Evolutionary conservation across 1,140 invertebrate genomes (phyloP).

Genomic region (Tetragonula clypearis): DNA sequence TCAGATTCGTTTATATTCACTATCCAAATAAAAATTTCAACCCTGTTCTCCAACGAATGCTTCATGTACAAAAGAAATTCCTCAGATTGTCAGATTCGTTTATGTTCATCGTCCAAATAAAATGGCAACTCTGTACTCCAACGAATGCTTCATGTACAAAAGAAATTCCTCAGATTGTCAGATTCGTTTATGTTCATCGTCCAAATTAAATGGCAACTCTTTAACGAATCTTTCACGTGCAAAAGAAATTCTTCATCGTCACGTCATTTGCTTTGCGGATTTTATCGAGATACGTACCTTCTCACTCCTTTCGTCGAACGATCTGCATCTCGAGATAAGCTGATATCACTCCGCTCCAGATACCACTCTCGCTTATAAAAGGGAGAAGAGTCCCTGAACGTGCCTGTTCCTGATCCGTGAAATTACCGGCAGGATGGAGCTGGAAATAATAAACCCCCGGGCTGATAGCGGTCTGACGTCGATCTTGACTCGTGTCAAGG

Average conservation of each 20-base stretch:
- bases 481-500: slow-evolving; percentile 62
- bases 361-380: neutral
- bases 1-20: no score
- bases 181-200: no score
- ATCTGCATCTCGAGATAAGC: neutral
- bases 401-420: slow-evolving; percentile 32
- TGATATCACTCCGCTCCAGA: neutral
- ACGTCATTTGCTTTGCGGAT: neutral
- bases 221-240: neutral
- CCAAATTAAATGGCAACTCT: no score
- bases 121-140: no score
- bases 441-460: slow-evolving; percentile 49
- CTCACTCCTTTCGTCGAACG: no score
- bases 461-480: slow-evolving; percentile 22
- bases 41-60: no score
- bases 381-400: neutral
- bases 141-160: no score
- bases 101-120: no score
- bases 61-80: no score
- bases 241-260: neutral
- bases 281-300: neutral
- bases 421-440: neutral
- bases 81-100: no score
- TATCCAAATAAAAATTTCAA: no score
- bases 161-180: no score